phyloP scores from a whole-genome alignment of 2,797 vertebrate genomes.

The Poeciliopsis gracilis region DNA sequence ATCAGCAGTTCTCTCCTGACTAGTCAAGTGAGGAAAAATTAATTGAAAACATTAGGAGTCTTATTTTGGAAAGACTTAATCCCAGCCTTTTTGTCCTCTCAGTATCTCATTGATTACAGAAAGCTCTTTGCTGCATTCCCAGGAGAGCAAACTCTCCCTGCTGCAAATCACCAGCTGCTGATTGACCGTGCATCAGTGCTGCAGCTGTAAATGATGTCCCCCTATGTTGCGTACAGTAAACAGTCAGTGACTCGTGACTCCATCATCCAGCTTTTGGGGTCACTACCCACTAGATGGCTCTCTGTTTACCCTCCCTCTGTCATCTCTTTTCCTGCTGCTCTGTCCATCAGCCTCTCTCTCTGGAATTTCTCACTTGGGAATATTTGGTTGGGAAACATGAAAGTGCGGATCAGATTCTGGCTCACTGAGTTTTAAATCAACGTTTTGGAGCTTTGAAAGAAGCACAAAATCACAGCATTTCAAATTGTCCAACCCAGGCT shows the following conservation, averaged over 20 bases:
- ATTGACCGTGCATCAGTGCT: conserved; percentile 38
- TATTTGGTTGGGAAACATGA: conserved; percentile 30
- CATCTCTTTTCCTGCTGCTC: conserved; percentile 16
- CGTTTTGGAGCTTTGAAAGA: conserved; percentile 20
- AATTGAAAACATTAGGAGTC: conserved; percentile 46
- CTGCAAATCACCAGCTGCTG: conserved; percentile 36
- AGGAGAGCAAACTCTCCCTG: conserved; percentile 10
- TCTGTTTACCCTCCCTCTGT: conserved; percentile 62
- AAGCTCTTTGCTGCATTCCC: conserved; percentile 20
- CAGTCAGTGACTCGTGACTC: conserved; percentile 64
- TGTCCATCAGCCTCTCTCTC: conserved; percentile 22
- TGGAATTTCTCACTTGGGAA: conserved; percentile 14
- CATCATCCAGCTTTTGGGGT: conserved; percentile 56
- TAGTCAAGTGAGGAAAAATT: conserved; percentile 40
- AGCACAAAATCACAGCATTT: conserved; percentile 28
- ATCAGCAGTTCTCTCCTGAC: conserved; percentile 33
- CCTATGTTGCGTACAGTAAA: conserved; percentile 64
- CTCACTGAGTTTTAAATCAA: conserved; percentile 50
- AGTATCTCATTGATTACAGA: background rate
- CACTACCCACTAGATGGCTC: conserved; percentile 44
- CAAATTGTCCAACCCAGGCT: conserved; percentile 24
- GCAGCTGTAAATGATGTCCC: conserved; percentile 50
- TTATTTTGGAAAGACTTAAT: conserved; percentile 34
- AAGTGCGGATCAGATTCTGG: conserved; percentile 28
- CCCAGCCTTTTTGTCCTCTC: conserved; percentile 8